These are phyloP conservation scores for Cheilinus undulatus DNA, from an alignment of 2,113 vertebrate species.

Conservation along the genomic window DNA sequence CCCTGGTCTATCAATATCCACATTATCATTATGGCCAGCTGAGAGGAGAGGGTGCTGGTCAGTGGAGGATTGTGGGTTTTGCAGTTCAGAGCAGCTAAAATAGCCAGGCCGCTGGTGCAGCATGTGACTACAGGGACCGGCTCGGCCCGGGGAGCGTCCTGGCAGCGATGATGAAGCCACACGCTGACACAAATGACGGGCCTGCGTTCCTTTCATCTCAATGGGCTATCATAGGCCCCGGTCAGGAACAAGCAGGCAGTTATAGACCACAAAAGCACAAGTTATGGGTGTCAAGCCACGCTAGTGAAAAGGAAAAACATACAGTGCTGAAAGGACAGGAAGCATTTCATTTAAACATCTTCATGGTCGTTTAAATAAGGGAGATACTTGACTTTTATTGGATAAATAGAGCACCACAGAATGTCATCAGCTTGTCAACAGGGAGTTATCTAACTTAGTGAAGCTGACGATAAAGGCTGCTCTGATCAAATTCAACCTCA, in stretches of 20 bases:
- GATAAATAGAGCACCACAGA: background rate
- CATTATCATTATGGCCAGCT: conserved; percentile 75
- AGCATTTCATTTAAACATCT: conserved; percentile 68
- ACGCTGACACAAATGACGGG: conserved; percentile 78
- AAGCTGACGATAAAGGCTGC: too few relatives aligned
- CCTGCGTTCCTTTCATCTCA: conserved; percentile 77
- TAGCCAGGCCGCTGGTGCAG: conserved; percentile 66
- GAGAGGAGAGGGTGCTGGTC: conserved; percentile 76
- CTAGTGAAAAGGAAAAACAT: conserved; percentile 58
- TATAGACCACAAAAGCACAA: conserved; percentile 73
- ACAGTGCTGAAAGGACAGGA: conserved; percentile 67
- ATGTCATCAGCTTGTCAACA: background rate
- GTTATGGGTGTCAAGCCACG: conserved; percentile 56
- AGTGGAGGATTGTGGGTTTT: conserved; percentile 81
- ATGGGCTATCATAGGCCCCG: conserved; percentile 66
- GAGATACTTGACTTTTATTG: conserved; percentile 36
- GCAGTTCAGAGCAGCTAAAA: conserved; percentile 81
- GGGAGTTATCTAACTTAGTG: background rate
- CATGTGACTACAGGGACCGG: conserved; percentile 72
- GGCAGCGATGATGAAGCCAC: conserved; percentile 75
- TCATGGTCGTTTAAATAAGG: conserved; percentile 32
- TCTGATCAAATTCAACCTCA: too few relatives aligned
- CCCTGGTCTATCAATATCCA: conserved; percentile 78
- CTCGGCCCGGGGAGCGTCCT: conserved; percentile 60
- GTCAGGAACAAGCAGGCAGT: conserved; percentile 72